Base-by-base conservation (phyloP, 2,888 invertebrate genomes). In the Poecilobothrus nobilitatus region DNA sequence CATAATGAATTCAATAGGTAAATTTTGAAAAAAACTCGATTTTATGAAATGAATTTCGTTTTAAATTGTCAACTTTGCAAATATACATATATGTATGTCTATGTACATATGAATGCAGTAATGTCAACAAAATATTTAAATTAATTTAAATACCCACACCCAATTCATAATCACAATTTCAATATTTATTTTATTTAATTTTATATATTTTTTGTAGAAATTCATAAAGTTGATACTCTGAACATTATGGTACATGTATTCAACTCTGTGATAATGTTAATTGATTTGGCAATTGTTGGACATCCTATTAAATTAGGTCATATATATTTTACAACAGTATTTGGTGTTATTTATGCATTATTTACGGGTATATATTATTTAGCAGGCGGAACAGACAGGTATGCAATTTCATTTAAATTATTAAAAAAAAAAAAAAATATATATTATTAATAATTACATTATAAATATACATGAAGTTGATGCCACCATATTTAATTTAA, bases 181-280 rank as follows among this genome's bases (percentile, higher is more conserved):
- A 27, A 27, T 27, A 27, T 27, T 27, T 27, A 5, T 27, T 27
- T 27, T 27, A 27, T 62, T 62, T 21, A n/a, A 18, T 21, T 62
- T 62, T 10, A 6, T n/a, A n/a, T n/a, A n/a, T 63, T 64, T 65
- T 68, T 72, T 72, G 18, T 71, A 81, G 81, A 81, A 69, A 76
- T 79, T 68, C 79, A 82, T 74, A 79, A 78, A 74, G 78, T 82
- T 66, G 82, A 82, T 73, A 75, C 80, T 10, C 75, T 82, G 53
- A 82, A 82, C 74, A 80, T 82, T 61, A 82, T 82, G 81, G 82
- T 82, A 34, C 82, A 82, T 72, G 81, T 82, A 68, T 83, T 88
- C 74, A 93, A 93, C 82, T 88, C 90, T 12, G 78, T 90, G 65
- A 80, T 91, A 75, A 91, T 92, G 87, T 75, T 92, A 65, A 75